Conservation (phyloP, 2,797 vertebrate species). For the Mycteria americana region DNA sequence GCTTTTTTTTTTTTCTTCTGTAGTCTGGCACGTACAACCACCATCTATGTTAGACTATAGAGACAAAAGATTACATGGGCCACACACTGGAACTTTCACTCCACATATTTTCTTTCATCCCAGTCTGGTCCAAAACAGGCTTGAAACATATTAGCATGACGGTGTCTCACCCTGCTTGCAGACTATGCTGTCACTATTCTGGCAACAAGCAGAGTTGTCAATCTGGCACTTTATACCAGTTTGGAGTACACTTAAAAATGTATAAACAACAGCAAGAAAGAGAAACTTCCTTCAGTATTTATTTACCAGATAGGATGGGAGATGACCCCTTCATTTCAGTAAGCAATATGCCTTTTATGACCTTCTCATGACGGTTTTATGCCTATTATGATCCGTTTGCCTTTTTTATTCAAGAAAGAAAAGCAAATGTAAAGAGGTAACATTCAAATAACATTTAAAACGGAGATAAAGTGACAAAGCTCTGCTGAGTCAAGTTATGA, state of each 20-base stretch:
- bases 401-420: constrained; percentile 3
- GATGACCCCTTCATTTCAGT: not conserved
- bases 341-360: constrained; percentile 29
- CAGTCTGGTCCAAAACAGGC: constrained; percentile 30
- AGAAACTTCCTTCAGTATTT: not conserved
- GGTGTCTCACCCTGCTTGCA: constrained; percentile 41
- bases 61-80: not conserved
- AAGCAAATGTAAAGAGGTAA: not conserved
- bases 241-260: not conserved
- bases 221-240: constrained; percentile 22
- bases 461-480: constrained; percentile 15
- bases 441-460: constrained; percentile 54
- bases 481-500: not conserved
- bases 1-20: rapidly evolving
- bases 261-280: constrained; percentile 24
- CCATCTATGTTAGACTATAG: not conserved
- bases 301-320: constrained; percentile 1
- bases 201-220: constrained; percentile 41
- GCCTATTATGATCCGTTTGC: not conserved
- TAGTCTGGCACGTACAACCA: not conserved
- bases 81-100: not conserved
- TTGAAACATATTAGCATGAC: constrained; percentile 6
- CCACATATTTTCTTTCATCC: constrained; percentile 15
- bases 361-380: not conserved
- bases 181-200: constrained; percentile 32